These are phyloP conservation scores for Mythimna ferrago DNA, from an alignment of 2,888 invertebrate genomes.

Conservation along the genomic window DNA sequence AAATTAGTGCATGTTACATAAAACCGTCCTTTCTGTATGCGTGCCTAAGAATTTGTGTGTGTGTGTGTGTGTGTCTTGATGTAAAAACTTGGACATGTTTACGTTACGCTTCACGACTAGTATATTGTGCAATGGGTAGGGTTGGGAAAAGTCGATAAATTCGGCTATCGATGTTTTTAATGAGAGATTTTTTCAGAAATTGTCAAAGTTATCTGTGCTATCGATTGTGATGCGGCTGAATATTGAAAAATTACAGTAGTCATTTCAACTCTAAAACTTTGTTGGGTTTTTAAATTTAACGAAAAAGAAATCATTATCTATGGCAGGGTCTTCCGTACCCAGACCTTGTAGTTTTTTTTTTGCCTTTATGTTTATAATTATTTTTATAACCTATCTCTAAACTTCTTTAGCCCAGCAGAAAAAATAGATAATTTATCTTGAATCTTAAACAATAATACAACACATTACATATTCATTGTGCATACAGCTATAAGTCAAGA, in stretches of 20 bases:
- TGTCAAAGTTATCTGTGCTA: not conserved
- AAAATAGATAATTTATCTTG: not conserved
- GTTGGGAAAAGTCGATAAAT: slow-evolving; percentile 63
- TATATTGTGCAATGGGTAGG: slow-evolving; percentile 79
- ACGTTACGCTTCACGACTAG: slow-evolving; percentile 78
- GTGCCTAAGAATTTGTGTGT: slow-evolving; percentile 35
- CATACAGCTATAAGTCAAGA: too few species aligned
- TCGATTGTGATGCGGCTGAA: too few species aligned
- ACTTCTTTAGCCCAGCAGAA: not conserved
- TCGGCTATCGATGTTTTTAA: slow-evolving; percentile 18
- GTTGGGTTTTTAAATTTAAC: too few species aligned
- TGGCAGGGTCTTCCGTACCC: not conserved
- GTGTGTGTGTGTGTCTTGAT: slow-evolving; percentile 54
- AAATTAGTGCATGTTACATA: slow-evolving; percentile 66
- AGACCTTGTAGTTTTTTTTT: not conserved
- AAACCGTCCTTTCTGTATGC: slow-evolving; percentile 37
- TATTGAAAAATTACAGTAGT: too few species aligned
- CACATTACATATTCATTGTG: too few species aligned
- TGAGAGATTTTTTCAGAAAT: not conserved
- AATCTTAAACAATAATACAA: not conserved
- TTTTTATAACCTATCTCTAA: not conserved
- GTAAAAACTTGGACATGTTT: slow-evolving; percentile 70
- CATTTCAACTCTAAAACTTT: too few species aligned
- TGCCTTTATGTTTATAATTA: too few species aligned
- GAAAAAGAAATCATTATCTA: not conserved